Evolutionary conservation across 2,113 vertebrate genomes (phyloP).

Genomic region (Cichladusa arquata): DNA sequence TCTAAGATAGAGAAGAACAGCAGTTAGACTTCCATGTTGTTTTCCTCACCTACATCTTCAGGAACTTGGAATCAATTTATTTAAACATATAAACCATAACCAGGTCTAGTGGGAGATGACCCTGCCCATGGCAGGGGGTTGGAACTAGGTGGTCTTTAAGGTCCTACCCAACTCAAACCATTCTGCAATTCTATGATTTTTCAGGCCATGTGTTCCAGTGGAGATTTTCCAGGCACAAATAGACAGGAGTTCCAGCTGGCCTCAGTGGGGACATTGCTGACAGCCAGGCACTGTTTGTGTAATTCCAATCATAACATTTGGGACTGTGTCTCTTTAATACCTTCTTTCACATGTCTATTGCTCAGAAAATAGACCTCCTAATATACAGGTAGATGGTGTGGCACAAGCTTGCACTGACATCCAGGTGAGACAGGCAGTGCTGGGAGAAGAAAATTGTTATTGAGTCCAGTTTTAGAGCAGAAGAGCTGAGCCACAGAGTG

Average conservation of each 20-base stretch:
- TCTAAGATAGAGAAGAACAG: not conserved
- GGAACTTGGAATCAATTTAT: not conserved
- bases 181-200: not conserved
- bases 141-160: not conserved
- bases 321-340: not conserved
- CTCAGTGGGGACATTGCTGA: not conserved
- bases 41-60: not conserved
- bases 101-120: not conserved
- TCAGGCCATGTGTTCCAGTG: not conserved
- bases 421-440: not conserved
- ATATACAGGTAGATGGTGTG: not conserved
- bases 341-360: not conserved
- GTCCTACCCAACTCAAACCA: not conserved
- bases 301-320: not conserved
- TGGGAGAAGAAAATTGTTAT: not conserved
- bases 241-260: not conserved
- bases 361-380: not conserved
- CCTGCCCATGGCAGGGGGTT: not conserved
- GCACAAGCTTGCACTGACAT: not conserved
- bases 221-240: not conserved
- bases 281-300: fast-evolving
- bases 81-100: not conserved
- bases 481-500: not conserved
- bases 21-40: not conserved
- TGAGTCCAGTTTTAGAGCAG: not conserved